Evolutionary conservation across 2,113 vertebrate genomes (phyloP).

Genomic region (Oreochromis aureus): DNA sequence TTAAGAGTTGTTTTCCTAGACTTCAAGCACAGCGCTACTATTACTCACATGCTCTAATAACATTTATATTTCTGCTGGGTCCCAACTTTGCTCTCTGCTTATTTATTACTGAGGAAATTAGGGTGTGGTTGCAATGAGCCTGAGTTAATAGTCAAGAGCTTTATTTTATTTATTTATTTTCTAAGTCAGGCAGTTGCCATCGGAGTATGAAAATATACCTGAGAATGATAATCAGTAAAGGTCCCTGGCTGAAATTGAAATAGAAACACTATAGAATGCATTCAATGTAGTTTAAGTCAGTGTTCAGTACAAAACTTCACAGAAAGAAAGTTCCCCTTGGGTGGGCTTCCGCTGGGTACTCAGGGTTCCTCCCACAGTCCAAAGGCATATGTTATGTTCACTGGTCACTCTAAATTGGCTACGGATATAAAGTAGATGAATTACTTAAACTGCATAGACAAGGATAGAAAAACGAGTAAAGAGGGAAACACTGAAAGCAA

Average conservation of each 20-base stretch:
- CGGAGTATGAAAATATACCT: not conserved
- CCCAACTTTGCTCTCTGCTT: not conserved
- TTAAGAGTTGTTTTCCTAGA: slow-evolving; percentile 4
- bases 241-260: not conserved
- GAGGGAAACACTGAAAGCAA: not conserved
- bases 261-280: not conserved
- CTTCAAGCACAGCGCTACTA: slow-evolving; percentile 10
- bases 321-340: not conserved
- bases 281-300: not conserved
- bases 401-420: not conserved
- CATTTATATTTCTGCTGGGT: not conserved
- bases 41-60: slow-evolving; percentile 1
- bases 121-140: not conserved
- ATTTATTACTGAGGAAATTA: not conserved
- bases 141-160: not conserved
- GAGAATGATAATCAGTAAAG: not conserved
- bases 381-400: not conserved
- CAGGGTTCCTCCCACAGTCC: not conserved
- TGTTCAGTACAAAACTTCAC: not conserved
- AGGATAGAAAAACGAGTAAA: not conserved
- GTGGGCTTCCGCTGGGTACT: not conserved
- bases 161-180: not conserved
- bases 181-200: not conserved
- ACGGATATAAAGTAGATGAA: not conserved
- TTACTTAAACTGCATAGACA: not conserved